Evolutionary conservation across 2,888 invertebrate species (phyloP), one percentile per base, ranked within the genome.

Genomic region (Campaea margaritaria): DNA sequence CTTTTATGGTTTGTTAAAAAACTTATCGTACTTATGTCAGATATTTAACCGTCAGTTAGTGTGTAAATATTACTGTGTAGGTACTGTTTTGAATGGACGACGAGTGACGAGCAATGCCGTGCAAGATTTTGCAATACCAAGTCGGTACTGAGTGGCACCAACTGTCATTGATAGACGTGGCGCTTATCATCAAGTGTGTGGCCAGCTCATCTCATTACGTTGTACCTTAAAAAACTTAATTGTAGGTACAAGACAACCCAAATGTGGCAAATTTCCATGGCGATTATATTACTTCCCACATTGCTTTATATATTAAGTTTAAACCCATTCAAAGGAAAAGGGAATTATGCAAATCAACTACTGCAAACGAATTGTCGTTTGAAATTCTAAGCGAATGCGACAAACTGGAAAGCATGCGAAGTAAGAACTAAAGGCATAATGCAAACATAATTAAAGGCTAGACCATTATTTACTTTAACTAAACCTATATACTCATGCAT

Each of bases 401-500:
- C 64, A 60, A 64, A 67, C 58, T 41, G 12, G 49, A 62, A 57
- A 64, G 51, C 53, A 55, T 58, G 55, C 58, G 53, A 61, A 58
- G 39, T 55, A 64, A 65, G 58, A 61, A 56, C 43, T 58, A 67
- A 65, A 49, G 60, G 71, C 74, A 68, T 61, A 67, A 65, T 68
- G 65, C 67, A 61, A 69, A 68, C 67, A 72, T 79, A 42, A 50
- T 42, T 50, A 50, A 50, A 36, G 9, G 47, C 16, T 16, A 47
- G 36, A 41, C 39, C 70, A 64, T 78, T 76, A 75, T 78, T 83
- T 78, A 80, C 74, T 73, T 73, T 70, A 70, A 67, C 73, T 69
- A 62, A 75, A 72, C 70, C 69, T 67, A 3, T 13, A 9, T 8
- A 39, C 9, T 39, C 39, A 39, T 9, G 7, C 14, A 39, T n/a